Evolutionary conservation across 2,797 vertebrate species (phyloP), one percentile per base, ranked within the genome.

Genomic region (Coregonus sp.): DNA sequence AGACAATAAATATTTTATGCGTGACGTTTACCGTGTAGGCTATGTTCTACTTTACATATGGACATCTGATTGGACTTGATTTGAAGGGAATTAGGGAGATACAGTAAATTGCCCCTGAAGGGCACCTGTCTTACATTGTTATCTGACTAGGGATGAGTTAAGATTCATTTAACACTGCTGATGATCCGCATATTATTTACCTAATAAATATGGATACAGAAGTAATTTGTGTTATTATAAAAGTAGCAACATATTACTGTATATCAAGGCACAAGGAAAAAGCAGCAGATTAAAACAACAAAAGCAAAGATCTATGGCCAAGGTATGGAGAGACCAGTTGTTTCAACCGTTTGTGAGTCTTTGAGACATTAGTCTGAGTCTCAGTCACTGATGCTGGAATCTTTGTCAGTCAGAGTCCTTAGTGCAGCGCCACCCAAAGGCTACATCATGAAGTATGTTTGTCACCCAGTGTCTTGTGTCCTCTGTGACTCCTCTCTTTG

Each of bases 171-270:
- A 63, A 25, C 25, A 63, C 16, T 25, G 20, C 59, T 25, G 59
- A 61, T 61, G 56, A 47, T 79, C 20, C 74, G 78, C 68, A 50
- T 70, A 37, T 67, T 70, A 37, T 35, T 14, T 14, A 82, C 85
- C 82, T 86, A 89, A 91, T 91, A 91, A 92, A 92, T 90, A 91
- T 83, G 76, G 74, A 85, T 65, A 68, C 83, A 82, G 75, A 59
- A 80, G 75, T 63, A 29, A 63, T 56, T 18, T 63, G 7, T 63
- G 9, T 47, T 20, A 5, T 40, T 15, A 71, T 71, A 50, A 50
- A 14, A 25, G 70, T 71, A 47, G 40, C 40, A 40, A 72, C 51
- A 33, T 33, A 70, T 16, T 54, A 31, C 31, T 78, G 71, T 66
- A 50, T 69, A 35, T 78, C 72, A 29, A 82, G 80, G 77, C 78